A percentile compares a stretch with the other conserved stretches of the same genome.
phyloP scores from a whole-genome alignment of 2,797 vertebrate genomes.

The Nannoperca obscura region DNA sequence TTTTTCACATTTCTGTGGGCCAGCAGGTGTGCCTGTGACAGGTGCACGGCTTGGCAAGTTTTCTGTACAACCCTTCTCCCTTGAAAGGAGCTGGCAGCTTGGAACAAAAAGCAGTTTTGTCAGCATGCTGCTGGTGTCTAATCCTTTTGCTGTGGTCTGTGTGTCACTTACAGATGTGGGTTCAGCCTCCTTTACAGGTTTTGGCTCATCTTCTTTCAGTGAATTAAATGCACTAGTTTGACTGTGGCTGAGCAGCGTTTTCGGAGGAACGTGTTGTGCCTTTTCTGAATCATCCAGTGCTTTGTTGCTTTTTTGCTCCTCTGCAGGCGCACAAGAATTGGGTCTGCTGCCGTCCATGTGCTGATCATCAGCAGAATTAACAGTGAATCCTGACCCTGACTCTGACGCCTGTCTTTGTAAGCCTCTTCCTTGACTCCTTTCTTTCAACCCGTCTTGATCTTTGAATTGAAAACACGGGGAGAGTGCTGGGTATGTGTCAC shows the following conservation, averaged over 20 bases:
- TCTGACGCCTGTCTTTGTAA: constrained; percentile 90
- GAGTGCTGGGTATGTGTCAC: constrained; percentile 62
- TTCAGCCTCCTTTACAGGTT: constrained; percentile 69
- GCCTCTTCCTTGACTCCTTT: constrained; percentile 69
- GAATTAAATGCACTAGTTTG: constrained; percentile 90
- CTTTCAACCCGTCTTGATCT: constrained; percentile 76
- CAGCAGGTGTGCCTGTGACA: constrained; percentile 43
- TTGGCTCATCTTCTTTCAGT: constrained; percentile 86
- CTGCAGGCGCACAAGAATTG: constrained; percentile 80
- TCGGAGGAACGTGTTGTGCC: constrained; percentile 76
- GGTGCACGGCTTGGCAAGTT: constrained; percentile 71
- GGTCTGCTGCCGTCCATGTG: constrained; percentile 68
- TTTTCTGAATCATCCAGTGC: constrained; percentile 67
- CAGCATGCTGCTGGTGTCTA: constrained; percentile 80
- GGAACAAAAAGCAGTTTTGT: constrained; percentile 96
- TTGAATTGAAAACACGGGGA: constrained; percentile 66
- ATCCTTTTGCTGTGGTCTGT: constrained; percentile 76
- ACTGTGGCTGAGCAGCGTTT: constrained; percentile 84
- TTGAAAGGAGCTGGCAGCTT: constrained; percentile 88
- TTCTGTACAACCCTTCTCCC: constrained; percentile 81
- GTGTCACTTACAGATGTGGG: constrained; percentile 53
- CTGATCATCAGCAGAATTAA: constrained; percentile 85
- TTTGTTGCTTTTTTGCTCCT: constrained; percentile 70
- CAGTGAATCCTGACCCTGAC: constrained; percentile 84
- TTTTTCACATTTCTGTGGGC: constrained; percentile 51